These are phyloP conservation scores for Drosophila quadrilineata DNA, from an alignment of 1,140 invertebrate genomes.

Conservation along the genomic window DNA sequence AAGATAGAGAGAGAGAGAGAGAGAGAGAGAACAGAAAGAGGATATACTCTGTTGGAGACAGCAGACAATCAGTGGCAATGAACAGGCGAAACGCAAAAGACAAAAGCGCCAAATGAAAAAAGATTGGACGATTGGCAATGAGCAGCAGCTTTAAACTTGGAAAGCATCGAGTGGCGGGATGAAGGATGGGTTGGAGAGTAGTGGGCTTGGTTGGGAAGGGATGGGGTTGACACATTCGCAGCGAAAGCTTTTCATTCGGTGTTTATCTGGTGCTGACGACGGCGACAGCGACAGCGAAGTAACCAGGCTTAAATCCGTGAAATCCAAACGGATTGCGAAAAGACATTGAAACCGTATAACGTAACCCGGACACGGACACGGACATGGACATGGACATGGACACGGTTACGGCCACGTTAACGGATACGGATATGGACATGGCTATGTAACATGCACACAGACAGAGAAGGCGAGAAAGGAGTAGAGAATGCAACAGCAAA, in stretches of 20 bases:
- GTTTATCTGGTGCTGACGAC: conserved; percentile 26
- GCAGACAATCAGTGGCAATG: conserved; percentile 3
- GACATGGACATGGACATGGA: neutral
- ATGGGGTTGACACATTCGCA: conserved; percentile 13
- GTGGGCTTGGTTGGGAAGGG: neutral
- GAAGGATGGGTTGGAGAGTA: neutral
- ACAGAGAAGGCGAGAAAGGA: neutral
- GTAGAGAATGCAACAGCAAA: neutral
- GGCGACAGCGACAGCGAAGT: neutral
- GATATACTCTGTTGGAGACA: too few relatives aligned
- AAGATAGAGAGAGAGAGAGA: neutral
- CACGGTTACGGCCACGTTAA: too few relatives aligned
- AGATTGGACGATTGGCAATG: conserved; percentile 3
- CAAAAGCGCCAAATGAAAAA: conserved; percentile 7
- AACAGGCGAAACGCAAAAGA: neutral
- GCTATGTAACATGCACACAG: neutral
- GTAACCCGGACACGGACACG: conserved; percentile 10
- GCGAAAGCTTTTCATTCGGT: conserved; percentile 47
- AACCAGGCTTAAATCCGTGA: conserved; percentile 35
- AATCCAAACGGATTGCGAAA: conserved; percentile 39
- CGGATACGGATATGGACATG: neutral
- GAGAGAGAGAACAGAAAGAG: neutral
- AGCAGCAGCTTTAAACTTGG: too few relatives aligned
- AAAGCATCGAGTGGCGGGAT: neutral
- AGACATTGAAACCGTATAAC: conserved; percentile 38